These are phyloP conservation scores for Pyrocephalus nanus DNA, from an alignment of 2,797 vertebrate genomes.

Conservation along the genomic window DNA sequence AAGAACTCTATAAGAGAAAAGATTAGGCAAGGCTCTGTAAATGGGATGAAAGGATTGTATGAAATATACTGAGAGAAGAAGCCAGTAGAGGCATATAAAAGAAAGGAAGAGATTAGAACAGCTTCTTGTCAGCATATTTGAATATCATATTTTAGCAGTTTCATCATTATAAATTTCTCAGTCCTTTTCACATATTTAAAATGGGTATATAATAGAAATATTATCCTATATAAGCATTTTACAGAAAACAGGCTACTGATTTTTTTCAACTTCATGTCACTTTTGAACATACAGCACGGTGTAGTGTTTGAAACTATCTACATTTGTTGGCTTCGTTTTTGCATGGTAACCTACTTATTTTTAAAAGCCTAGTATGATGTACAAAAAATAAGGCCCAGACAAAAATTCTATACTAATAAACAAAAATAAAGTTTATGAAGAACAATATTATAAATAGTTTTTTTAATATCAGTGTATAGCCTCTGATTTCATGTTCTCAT, in stretches of 20 bases:
- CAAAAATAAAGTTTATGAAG: not conserved
- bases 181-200: not conserved
- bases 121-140: conserved; percentile 3
- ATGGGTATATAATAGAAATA: not conserved
- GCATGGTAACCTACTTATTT: not conserved
- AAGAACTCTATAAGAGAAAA: not conserved
- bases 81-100: not conserved
- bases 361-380: not conserved
- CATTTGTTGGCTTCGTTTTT: not conserved
- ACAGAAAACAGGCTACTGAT: not conserved
- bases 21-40: not conserved
- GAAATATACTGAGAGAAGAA: not conserved
- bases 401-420: not conserved
- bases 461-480: not conserved
- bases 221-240: not conserved
- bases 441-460: not conserved
- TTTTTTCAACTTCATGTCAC: not conserved
- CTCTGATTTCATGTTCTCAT: not conserved
- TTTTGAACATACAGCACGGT: not conserved
- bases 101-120: conserved; percentile 11
- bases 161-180: not conserved
- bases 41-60: not conserved
- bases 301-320: not conserved
- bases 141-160: conserved; percentile 18
- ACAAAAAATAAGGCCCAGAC: not conserved